phyloP scores from a whole-genome alignment of 2,888 invertebrate species.

The Aleiodes alternator region DNA sequence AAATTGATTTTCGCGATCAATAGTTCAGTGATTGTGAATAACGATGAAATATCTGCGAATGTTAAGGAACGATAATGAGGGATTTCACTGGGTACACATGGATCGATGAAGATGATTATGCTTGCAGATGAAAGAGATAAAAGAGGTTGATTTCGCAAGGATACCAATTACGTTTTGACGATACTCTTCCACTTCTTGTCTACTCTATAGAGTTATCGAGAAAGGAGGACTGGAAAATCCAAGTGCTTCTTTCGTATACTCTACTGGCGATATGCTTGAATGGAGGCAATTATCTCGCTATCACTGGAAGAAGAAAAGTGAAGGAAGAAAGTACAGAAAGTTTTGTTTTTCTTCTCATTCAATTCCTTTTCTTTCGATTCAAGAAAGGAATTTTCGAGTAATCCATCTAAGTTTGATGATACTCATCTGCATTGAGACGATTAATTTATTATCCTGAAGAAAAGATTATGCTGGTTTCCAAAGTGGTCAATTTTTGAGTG shows the following conservation, averaged over 20 bases:
- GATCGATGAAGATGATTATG: conserved; percentile 43
- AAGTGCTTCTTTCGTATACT: conserved; percentile 32
- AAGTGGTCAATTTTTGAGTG: too few relatives aligned
- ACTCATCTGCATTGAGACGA: not conserved
- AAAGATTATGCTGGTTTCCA: too few relatives aligned
- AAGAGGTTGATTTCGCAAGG: conserved; percentile 1
- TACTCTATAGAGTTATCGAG: not conserved
- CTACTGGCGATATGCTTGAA: conserved; percentile 19
- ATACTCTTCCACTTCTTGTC: conserved; percentile 13
- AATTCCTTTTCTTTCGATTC: not conserved
- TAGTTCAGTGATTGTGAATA: conserved; percentile 2
- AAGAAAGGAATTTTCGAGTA: conserved; percentile 3
- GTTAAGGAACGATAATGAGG: conserved; percentile 30
- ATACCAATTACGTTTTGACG: conserved; percentile 36
- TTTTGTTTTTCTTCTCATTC: not conserved
- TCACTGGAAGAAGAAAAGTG: not conserved
- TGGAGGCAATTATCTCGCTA: conserved; percentile 36
- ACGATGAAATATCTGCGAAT: conserved; percentile 24
- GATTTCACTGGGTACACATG: conserved; percentile 48
- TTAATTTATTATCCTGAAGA: not conserved
- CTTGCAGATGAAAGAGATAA: conserved; percentile 13
- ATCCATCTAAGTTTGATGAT: not conserved
- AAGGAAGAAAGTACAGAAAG: not conserved
- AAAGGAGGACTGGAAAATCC: not conserved
- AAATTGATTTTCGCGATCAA: conserved; percentile 37